Evolutionary conservation across 2,888 invertebrate species (phyloP).

Genomic region (Ophion ventricosus): DNA sequence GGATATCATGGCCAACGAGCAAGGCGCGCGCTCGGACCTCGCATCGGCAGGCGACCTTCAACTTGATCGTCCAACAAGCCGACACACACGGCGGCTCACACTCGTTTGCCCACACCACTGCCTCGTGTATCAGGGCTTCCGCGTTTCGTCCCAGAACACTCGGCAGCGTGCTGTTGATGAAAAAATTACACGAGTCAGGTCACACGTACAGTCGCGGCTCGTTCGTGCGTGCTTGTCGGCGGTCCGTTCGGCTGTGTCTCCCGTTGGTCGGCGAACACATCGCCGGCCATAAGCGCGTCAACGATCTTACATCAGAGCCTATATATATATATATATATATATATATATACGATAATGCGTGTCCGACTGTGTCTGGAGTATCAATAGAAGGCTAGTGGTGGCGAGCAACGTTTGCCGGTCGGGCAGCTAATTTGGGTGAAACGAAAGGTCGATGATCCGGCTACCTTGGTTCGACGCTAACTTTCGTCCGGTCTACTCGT

Average conservation of each 20-base stretch:
- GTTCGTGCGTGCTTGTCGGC: background rate
- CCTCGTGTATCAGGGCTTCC: background rate
- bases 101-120: constrained; percentile 16
- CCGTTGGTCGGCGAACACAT: constrained; percentile 7
- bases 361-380: constrained; percentile 58
- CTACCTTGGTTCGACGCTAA: constrained; percentile 40
- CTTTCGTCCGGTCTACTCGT: background rate
- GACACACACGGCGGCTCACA: constrained; percentile 4
- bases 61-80: constrained; percentile 75
- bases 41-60: constrained; percentile 74
- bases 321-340: no score
- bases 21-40: background rate
- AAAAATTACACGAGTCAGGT: constrained; percentile 29
- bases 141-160: background rate
- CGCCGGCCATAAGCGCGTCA: constrained; percentile 38
- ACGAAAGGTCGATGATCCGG: constrained; percentile 59
- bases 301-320: constrained; percentile 18
- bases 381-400: constrained; percentile 48
- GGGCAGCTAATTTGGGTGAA: constrained; percentile 54
- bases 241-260: background rate
- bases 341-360: constrained; percentile 46
- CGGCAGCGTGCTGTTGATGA: constrained; percentile 22
- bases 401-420: constrained; percentile 6
- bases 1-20: background rate
- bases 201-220: background rate